A percentile compares a stretch with the other conserved stretches of the same genome.
phyloP scores from a whole-genome alignment of 92 coral and sea anemone species.

The Virgularia gustaviana region DNA sequence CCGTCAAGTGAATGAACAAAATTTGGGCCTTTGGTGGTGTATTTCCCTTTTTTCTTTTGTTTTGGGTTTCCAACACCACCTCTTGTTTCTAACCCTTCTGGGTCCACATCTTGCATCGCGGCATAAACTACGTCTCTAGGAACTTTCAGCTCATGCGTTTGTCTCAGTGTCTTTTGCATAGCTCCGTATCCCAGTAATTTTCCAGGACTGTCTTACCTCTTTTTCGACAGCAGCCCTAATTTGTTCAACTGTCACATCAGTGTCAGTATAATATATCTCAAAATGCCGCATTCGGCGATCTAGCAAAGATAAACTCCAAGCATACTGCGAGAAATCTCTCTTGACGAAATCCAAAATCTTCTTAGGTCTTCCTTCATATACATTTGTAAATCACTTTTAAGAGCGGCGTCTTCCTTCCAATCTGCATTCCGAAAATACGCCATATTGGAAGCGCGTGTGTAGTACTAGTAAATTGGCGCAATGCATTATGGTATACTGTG shows the following conservation, averaged over 20 bases:
- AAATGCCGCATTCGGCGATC: not conserved
- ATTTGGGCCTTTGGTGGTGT: conserved; percentile 19
- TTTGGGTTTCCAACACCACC: not conserved
- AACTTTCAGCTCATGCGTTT: not conserved
- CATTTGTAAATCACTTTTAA: no score
- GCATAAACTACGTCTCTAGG: conserved; percentile 15
- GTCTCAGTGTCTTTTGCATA: conserved; percentile 11
- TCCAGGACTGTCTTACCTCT: conserved; percentile 16
- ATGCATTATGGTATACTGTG: no score
- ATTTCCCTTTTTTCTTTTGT: not conserved
- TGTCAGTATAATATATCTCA: conserved; percentile 20
- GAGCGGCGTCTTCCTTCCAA: no score
- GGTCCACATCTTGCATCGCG: conserved; percentile 1
- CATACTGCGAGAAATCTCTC: no score
- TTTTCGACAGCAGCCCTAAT: not conserved
- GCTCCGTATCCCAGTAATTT: conserved; percentile 19
- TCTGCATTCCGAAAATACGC: no score
- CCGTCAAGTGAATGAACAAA: conserved; percentile 21
- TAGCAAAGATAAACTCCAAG: no score
- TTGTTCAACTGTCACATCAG: not conserved
- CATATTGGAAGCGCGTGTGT: no score
- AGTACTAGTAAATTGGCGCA: no score
- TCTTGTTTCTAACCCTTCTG: conserved; percentile 7
- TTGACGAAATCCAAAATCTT: no score
- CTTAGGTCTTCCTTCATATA: no score